Evolutionary conservation across 2,888 invertebrate genomes (phyloP), one percentile per base, ranked within the genome.

Genomic region (Leptura quadrifasciata): DNA sequence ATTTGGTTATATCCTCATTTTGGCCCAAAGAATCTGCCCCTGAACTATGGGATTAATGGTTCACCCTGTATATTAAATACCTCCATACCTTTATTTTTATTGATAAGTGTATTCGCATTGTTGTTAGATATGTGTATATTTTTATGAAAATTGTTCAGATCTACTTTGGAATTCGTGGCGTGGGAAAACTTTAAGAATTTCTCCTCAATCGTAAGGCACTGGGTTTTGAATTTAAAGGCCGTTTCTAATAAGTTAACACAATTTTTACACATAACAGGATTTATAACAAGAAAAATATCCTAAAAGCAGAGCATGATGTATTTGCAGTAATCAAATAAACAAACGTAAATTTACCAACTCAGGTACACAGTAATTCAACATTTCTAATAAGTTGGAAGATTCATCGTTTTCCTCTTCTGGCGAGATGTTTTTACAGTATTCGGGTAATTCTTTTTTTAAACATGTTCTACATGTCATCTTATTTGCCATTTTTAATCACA

Each of bases 201-300:
- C 27, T 72, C 73, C 60, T 80, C 72, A 54, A 76, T 76, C 64
- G 72, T 72, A 71, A 80, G 74, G 78, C 79, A 80, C 75, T 76
- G 76, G 24, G 65, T 79, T 79, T 81, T 82, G 54, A 82, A 82
- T 61, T 77, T 77, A 61, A 79, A 82, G 4, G 77, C 77, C 12
- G 67, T 70, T 69, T 79, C 76, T 2, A 82, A 55, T 2, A 65
- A 20, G 39, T 77, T 64, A 4, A 79, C 64, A 60, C 82, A 82
- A 54, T 39, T 47, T n/a, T 57, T 39, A 69, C 82, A 82, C 54
- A 82, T 80, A 15, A 71, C 74, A 57, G 79, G 78, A 55, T 76
- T 67, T 58, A 68, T 60, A n/a, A 80, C 67, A 21, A 78, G 57
- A 60, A 74, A 71, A 52, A 79, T 68, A 24, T 81, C 78, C 79